These are phyloP conservation scores for Synergus japonicus DNA, from an alignment of 2,888 invertebrate species.

Conservation along the genomic window DNA sequence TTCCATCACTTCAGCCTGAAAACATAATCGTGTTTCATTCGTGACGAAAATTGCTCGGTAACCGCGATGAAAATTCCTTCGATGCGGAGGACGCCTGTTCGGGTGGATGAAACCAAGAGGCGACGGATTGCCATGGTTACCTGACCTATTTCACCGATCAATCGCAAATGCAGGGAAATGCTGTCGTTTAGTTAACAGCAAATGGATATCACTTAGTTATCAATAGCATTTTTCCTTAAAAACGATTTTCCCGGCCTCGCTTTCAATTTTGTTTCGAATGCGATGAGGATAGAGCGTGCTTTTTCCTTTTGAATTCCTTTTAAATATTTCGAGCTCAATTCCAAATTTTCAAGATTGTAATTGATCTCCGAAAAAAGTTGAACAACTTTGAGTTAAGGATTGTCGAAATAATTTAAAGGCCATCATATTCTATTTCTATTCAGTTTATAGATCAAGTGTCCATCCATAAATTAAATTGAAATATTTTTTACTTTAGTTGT, in stretches of 20 bases:
- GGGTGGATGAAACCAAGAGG: slow-evolving; percentile 26
- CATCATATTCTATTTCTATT: too few species aligned
- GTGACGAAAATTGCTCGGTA: slow-evolving; percentile 28
- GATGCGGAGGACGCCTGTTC: slow-evolving; percentile 14
- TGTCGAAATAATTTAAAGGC: not conserved
- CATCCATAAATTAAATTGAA: too few species aligned
- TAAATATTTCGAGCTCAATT: not conserved
- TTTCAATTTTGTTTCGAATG: not conserved
- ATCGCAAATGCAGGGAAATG: slow-evolving; percentile 33
- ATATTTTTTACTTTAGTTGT: not conserved
- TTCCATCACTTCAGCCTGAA: slow-evolving; percentile 19
- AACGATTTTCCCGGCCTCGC: not conserved
- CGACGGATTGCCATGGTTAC: slow-evolving; percentile 30
- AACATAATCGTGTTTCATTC: slow-evolving; percentile 39
- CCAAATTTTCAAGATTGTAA: not conserved
- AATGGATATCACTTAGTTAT: slow-evolving; percentile 22
- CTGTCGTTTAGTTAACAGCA: slow-evolving; percentile 20
- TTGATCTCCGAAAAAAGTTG: not conserved
- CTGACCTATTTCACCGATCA: slow-evolving; percentile 39
- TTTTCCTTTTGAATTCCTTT: not conserved
- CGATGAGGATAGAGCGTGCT: not conserved
- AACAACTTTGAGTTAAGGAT: not conserved
- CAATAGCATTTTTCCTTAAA: not conserved
- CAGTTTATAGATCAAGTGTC: too few species aligned
- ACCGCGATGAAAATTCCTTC: slow-evolving; percentile 35